phyloP scores from a whole-genome alignment of 2,888 invertebrate genomes.

The Brenthis ino region DNA sequence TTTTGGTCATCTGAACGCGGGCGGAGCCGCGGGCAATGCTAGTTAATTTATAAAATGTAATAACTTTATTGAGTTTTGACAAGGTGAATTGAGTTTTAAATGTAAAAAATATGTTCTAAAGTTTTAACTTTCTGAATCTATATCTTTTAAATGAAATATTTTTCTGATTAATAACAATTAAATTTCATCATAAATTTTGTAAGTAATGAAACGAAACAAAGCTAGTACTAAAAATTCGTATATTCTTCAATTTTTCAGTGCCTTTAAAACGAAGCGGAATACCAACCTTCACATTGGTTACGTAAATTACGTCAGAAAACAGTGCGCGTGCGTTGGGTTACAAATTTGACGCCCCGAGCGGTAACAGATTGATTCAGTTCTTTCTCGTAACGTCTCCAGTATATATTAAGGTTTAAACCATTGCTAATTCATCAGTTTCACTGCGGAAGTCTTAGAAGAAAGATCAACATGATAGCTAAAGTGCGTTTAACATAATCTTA shows the following conservation, averaged over 20 bases:
- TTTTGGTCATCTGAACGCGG: too few species aligned
- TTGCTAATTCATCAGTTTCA: conserved; percentile 79
- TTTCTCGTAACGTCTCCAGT: conserved; percentile 80
- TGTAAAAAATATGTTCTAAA: too few species aligned
- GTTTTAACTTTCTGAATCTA: too few species aligned
- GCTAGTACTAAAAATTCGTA: background rate
- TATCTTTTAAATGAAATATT: too few species aligned
- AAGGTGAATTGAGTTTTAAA: too few species aligned
- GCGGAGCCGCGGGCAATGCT: too few species aligned
- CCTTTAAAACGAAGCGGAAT: conserved; percentile 33
- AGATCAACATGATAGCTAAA: conserved; percentile 75
- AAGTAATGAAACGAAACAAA: too few species aligned
- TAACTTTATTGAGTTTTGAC: too few species aligned
- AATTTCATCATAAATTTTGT: too few species aligned
- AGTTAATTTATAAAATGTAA: too few species aligned
- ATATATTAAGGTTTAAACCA: conserved; percentile 79
- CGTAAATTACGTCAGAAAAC: conserved; percentile 77
- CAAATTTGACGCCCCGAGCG: conserved; percentile 71
- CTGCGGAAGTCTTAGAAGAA: conserved; percentile 75
- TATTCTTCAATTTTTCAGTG: conserved; percentile 29
- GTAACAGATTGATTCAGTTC: conserved; percentile 76
- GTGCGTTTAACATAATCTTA: conserved; percentile 52
- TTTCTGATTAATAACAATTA: too few species aligned
- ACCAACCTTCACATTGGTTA: conserved; percentile 79
- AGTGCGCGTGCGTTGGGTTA: conserved; percentile 60